phyloP scores from a whole-genome alignment of 2,888 invertebrate species.

The Spisula subtruncata region DNA sequence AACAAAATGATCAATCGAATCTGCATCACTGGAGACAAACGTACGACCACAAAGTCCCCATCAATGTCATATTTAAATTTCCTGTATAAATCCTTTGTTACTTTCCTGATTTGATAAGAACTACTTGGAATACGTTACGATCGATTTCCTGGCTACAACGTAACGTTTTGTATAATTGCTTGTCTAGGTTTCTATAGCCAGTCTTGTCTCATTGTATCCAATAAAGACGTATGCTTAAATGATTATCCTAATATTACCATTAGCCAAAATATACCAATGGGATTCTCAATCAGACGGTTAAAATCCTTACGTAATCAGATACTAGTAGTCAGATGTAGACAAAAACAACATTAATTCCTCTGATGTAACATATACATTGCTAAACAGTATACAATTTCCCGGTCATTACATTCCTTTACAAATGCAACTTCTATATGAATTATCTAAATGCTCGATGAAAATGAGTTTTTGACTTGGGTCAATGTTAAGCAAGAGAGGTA shows the following conservation, averaged over 20 bases:
- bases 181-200: not conserved
- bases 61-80: constrained; percentile 21
- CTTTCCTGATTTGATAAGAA: constrained; percentile 8
- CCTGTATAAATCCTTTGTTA: not conserved
- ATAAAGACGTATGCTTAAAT: not conserved
- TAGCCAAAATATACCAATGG: not conserved
- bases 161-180: constrained; percentile 16
- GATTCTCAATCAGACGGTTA: no score
- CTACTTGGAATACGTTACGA: not conserved
- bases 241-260: not conserved
- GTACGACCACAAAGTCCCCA: no score
- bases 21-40: not conserved
- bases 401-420: no score
- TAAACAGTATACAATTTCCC: no score
- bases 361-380: no score
- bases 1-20: not conserved
- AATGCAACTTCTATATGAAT: no score
- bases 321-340: no score
- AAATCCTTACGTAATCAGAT: no score
- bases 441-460: no score
- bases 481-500: no score
- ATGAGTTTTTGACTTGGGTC: no score
- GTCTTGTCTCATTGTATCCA: not conserved
- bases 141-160: not conserved
- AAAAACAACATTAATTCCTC: no score